Conservation (phyloP, 2,888 invertebrate genomes). For the Caenorhabditis sp. region DNA sequence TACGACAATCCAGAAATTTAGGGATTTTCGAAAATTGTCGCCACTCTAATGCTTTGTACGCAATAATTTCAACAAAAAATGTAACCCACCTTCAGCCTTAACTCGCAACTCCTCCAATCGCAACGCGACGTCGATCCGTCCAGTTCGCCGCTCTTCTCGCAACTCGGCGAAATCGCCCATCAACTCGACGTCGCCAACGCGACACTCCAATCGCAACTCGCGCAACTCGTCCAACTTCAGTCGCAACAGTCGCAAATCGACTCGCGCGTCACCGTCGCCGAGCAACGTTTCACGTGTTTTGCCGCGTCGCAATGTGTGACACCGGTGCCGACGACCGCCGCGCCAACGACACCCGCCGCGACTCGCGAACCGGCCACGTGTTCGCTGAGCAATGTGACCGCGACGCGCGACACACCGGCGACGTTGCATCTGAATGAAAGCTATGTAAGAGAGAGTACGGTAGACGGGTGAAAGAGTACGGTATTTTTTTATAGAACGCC, state of each 20-base stretch:
- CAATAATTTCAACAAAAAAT: too few species aligned
- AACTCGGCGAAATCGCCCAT: constrained; percentile 6
- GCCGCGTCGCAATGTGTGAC: constrained; percentile 29
- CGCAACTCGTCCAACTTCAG: constrained; percentile 7
- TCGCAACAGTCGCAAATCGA: constrained; percentile 7
- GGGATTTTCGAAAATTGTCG: too few species aligned
- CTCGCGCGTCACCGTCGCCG: constrained; percentile 2
- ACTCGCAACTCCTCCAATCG: constrained; percentile 5
- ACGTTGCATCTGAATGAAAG: not conserved
- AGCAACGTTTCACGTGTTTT: constrained; percentile 18
- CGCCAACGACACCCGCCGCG: not conserved
- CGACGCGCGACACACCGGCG: not conserved
- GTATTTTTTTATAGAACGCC: not conserved
- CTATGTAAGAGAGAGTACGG: not conserved
- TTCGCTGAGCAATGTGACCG: not conserved
- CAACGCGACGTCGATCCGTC: constrained; percentile 12
- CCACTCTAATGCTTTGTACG: too few species aligned
- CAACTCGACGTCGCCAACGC: constrained; percentile 15
- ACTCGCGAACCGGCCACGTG: not conserved
- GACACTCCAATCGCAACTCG: constrained; percentile 17
- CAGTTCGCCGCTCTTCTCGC: constrained; percentile 24
- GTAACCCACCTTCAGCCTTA: constrained; percentile 13
- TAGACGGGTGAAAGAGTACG: not conserved
- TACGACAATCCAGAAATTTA: too few species aligned
- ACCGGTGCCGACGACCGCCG: not conserved